A percentile compares a stretch with the other conserved stretches of the same genome.
phyloP scores from a whole-genome alignment of 2,797 vertebrate species.

The Chelon auratus region DNA sequence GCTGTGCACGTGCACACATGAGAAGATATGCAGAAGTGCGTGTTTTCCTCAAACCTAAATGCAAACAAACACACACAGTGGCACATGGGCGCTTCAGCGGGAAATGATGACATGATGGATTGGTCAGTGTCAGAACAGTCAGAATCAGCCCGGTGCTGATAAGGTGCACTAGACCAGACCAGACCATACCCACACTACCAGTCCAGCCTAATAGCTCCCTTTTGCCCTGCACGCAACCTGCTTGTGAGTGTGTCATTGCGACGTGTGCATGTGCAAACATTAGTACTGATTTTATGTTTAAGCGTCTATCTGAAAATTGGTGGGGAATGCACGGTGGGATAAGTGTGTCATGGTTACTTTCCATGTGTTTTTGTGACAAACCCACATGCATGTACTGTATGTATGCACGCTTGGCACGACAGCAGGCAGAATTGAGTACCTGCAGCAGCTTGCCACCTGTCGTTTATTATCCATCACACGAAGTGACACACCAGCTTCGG shows the following conservation, averaged over 20 bases:
- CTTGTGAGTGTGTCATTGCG: constrained; percentile 13
- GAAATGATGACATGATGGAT: constrained; percentile 90
- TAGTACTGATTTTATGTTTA: background rate
- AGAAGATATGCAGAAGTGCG: constrained; percentile 29
- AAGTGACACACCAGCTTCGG: constrained; percentile 51
- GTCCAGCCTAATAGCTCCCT: constrained; percentile 65
- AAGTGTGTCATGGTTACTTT: background rate
- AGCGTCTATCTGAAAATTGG: background rate
- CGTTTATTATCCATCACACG: constrained; percentile 75
- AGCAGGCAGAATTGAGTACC: constrained; percentile 57
- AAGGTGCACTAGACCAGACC: constrained; percentile 81
- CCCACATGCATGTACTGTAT: background rate
- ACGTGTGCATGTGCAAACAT: background rate
- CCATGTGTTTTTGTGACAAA: constrained; percentile 13
- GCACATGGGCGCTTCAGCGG: constrained; percentile 73
- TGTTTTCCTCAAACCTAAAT: constrained; percentile 10
- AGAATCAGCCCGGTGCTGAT: constrained; percentile 86
- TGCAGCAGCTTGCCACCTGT: constrained; percentile 65
- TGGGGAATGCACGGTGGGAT: background rate
- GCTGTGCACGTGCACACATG: constrained; percentile 33
- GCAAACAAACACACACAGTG: constrained; percentile 17
- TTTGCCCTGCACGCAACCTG: constrained; percentile 18
- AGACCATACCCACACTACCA: constrained; percentile 51
- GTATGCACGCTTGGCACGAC: constrained; percentile 9
- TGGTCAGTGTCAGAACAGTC: constrained; percentile 88